Evolutionary conservation across 1,140 invertebrate genomes (phyloP), one percentile per base, ranked within the genome.

Genomic region (Hylaeus anthracinus): DNA sequence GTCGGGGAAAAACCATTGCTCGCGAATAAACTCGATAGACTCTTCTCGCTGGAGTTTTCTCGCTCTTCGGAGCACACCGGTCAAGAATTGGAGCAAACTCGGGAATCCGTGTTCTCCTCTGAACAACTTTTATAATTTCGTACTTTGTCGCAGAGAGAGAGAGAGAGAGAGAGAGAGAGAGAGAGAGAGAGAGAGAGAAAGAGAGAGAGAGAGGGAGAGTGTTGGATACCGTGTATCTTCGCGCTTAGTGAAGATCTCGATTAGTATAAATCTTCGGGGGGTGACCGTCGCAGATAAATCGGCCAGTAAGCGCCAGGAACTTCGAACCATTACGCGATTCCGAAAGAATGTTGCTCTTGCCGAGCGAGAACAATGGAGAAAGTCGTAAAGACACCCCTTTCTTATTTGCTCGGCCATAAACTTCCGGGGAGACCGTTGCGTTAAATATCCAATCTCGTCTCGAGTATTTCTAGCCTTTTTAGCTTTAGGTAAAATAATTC

Each of bases 1-100:
- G 80, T 61, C 26, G 83, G 79, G 45, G 84, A 72, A 86, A 86
- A 86, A 79, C 84, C 79, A 58, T 65, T 45, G 84, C 39, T 78
- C 14, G 83, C 48, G 15, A 56, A 82, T 60, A 72, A 64, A 53
- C 60, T 56, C 56, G 37, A 0, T 51, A n/a, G 41, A 66, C 61
- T 1, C 4, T 15, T 64, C 10, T 9, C 37, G 39, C 43, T 65
- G n/a, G n/a, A n/a, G n/a, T n/a, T n/a, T 15, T 64, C 10, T 9
- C 37, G 39, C 43, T 65, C 3, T 55, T 65, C 14, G 48, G 1
- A 14, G 37, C 4, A 48, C 45, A 5, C 26, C 61, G 37, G 8
- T 10, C 14, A 37, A 58, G 58, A 58, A 6, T n/a, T 53, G 8
- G 53, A 14, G 6, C 26, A 14, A 10, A 48, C 37, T 48, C 4